Evolutionary conservation across 2,888 invertebrate species (phyloP).

Genomic region (Antheraea yamamai): DNA sequence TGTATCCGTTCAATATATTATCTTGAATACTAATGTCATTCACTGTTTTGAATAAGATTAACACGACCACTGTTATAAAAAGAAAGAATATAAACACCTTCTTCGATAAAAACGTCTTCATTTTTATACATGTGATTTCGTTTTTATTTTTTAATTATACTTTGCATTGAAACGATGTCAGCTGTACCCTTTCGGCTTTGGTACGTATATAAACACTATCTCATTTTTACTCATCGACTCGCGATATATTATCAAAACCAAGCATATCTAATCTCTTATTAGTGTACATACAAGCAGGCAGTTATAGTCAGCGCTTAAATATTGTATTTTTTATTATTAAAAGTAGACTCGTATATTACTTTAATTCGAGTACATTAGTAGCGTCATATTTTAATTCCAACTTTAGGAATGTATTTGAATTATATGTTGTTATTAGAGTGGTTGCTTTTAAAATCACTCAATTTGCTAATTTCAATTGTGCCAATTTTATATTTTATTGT

Average conservation of each 20-base stretch:
- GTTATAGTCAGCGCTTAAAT: neutral
- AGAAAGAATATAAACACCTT: conserved; percentile 21
- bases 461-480: too few relatives aligned
- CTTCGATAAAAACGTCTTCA: conserved; percentile 22
- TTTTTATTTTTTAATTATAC: neutral
- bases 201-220: conserved; percentile 13
- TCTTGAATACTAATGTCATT: conserved; percentile 2
- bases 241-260: conserved; percentile 23
- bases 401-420: too few relatives aligned
- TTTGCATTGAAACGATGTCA: neutral
- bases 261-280: conserved; percentile 27
- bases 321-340: neutral
- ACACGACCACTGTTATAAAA: conserved; percentile 17
- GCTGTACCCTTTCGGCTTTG: conserved; percentile 19
- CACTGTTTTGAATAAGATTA: conserved; percentile 20
- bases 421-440: too few relatives aligned
- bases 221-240: conserved; percentile 24
- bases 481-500: too few relatives aligned
- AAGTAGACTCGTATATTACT: neutral
- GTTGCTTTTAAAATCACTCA: too few relatives aligned
- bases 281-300: conserved; percentile 19
- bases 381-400: too few relatives aligned
- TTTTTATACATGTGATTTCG: conserved; percentile 11
- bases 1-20: conserved; percentile 19
- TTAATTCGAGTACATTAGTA: neutral